Base-by-base conservation (phyloP, 2,888 invertebrate genomes). In the Acanthosepion esculentum region DNA sequence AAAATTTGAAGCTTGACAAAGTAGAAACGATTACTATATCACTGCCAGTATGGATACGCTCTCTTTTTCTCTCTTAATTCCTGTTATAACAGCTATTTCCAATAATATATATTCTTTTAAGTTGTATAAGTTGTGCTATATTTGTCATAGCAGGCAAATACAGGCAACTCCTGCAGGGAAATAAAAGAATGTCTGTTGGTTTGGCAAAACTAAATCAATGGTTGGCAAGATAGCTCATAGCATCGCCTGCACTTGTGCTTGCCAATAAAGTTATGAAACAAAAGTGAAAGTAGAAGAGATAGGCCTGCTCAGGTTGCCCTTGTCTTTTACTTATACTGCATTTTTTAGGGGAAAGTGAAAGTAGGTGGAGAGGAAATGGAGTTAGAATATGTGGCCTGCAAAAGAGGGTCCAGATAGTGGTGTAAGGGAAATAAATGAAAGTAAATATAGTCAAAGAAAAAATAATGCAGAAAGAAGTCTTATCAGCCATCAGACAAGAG, bases 161-260 rank as follows among this genome's bases (percentile, higher is more conserved):
- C n/a, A 78, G 78, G 23, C 78, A n/a, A 15, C 78, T n/a, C n/a
- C n/a, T n/a, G 18, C n/a, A 78, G 33, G 78, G 78, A 33, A 78
- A 78, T 15, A 78, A 78, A 78, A n/a, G 78, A 78, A 78, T 78
- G 78, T 78, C n/a, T 78, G 78, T 78, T 78, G 78, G n/a, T 78
- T 78, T 78, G 78, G 78, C n/a, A 33, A 33, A n/a, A 78, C n/a
- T n/a, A 78, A 78, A 78, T 78, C 78, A 78, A 78, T 78, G 78
- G 33, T 78, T 78, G 78, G 78, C 78, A 78, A 78, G 78, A 78
- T 78, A n/a, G 78, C 78, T 78, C 5, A 33, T 78, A n/a, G 78
- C 78, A 33, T 78, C n/a, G 18, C 18, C n/a, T 78, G 33, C 78
- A 33, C n/a, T 78, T 78, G 78, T 18, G 33, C 78, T 78, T 78